These are phyloP conservation scores for Copidosoma aretas DNA, from an alignment of 2,888 invertebrate species.

Conservation along the genomic window DNA sequence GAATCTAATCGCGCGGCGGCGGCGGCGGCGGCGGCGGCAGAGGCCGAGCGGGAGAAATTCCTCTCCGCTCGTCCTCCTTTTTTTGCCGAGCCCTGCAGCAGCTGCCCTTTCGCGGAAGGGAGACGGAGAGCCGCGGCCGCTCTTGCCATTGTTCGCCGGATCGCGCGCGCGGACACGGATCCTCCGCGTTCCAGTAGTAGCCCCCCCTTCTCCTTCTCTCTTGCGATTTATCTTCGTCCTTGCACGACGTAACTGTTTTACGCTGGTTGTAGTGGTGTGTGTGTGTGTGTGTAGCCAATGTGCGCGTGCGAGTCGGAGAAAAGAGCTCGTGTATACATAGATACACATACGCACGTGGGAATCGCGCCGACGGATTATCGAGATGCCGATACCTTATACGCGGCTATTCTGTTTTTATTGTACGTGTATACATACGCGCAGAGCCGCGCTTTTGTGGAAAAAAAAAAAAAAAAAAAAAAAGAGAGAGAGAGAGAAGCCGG, in stretches of 20 bases:
- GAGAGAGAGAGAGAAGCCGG: not conserved
- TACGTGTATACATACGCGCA: not conserved
- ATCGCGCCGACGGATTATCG: conserved; percentile 39
- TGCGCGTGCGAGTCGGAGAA: not conserved
- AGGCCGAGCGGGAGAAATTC: not conserved
- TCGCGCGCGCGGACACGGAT: conserved; percentile 42
- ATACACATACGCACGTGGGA: conserved; percentile 31
- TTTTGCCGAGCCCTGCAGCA: not conserved
- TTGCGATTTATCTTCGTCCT: conserved; percentile 41
- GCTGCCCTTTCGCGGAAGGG: conserved; percentile 14
- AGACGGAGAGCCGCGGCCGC: conserved; percentile 6
- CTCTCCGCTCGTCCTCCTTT: conserved; percentile 1
- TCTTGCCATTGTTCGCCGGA: conserved; percentile 33
- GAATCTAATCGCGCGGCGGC: too few species aligned
- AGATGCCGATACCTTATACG: conserved; percentile 26
- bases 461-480: conserved; percentile 4
- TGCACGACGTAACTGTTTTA: conserved; percentile 2
- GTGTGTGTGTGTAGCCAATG: not conserved
- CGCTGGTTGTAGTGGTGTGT: not conserved
- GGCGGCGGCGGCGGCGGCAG: too few species aligned
- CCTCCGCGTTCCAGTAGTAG: conserved; percentile 49
- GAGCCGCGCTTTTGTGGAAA: conserved; percentile 2
- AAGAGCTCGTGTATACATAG: not conserved
- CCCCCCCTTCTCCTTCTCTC: conserved; percentile 17
- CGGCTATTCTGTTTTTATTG: not conserved